phyloP scores from a whole-genome alignment of 2,113 vertebrate species.

The Proteles cristata region DNA sequence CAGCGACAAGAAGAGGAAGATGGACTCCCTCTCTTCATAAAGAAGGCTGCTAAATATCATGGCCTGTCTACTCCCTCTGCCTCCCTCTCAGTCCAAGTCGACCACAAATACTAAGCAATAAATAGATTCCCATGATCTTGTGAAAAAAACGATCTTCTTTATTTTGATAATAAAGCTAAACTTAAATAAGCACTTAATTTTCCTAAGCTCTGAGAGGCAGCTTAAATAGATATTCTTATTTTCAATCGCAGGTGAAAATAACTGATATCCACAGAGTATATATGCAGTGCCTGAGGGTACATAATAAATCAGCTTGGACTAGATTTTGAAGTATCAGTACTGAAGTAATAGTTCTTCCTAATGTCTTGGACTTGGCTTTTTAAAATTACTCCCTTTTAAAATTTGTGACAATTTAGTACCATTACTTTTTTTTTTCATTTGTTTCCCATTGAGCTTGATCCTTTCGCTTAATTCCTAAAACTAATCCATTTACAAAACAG shows the following conservation, averaged over 20 bases:
- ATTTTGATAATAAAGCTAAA: neutral
- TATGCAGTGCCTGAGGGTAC: neutral
- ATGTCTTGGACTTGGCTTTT: neutral
- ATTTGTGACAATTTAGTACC: neutral
- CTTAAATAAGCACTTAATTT: neutral
- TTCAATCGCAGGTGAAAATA: neutral
- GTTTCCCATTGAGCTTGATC: neutral
- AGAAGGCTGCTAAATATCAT: neutral
- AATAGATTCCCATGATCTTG: neutral
- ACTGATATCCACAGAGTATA: neutral
- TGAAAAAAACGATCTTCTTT: neutral
- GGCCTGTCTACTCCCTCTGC: too few species aligned
- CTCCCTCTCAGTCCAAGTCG: neutral
- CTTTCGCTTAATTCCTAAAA: neutral
- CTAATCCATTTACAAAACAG: neutral
- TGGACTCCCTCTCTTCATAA: neutral
- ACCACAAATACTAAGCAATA: neutral
- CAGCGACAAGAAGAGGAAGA: neutral
- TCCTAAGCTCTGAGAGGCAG: neutral
- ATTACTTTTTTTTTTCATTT: slow-evolving; percentile 37
- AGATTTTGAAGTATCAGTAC: slow-evolving; percentile 4
- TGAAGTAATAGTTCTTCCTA: neutral
- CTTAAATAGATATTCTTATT: neutral
- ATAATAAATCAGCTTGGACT: neutral
- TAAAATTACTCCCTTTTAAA: neutral